phyloP scores from a whole-genome alignment of 2,113 vertebrate genomes.

The Hipposideros armiger region DNA sequence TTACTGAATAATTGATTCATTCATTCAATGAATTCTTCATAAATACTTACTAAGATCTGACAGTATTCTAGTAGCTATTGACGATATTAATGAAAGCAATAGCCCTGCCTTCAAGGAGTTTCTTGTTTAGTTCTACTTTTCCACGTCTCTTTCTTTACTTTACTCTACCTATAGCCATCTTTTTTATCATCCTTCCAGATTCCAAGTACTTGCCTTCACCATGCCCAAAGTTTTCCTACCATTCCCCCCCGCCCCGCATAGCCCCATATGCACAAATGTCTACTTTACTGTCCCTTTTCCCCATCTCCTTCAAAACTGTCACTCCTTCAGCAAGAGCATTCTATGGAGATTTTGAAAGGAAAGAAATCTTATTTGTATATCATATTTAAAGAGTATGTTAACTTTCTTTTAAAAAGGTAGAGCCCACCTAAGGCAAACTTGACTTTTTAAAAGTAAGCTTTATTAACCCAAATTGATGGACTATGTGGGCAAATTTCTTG shows the following conservation, averaged over 20 bases:
- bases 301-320: not conserved
- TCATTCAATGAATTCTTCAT: conserved; percentile 17
- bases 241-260: not conserved
- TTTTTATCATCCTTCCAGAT: conserved; percentile 10
- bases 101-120: not conserved
- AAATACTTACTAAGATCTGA: conserved; percentile 5
- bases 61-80: not conserved
- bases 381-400: conserved; percentile 10
- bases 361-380: conserved; percentile 27
- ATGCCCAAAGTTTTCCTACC: not conserved
- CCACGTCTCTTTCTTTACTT: not conserved
- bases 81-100: not conserved
- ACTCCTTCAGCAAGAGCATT: not conserved
- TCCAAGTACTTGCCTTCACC: not conserved
- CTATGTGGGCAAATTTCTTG: not conserved
- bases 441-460: not conserved
- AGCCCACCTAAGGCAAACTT: not conserved
- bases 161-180: not conserved
- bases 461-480: not conserved
- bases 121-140: conserved; percentile 8
- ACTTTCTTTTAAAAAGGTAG: conserved; percentile 1
- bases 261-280: not conserved
- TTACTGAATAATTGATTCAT: not conserved
- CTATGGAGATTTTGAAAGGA: conserved; percentile 1
- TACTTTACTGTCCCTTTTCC: not conserved